Percentiles rank a stretch among this genome's conserved stretches.
Evolutionary conservation across 2,113 vertebrate genomes (phyloP).

Genomic region (Caranx ignobilis): DNA sequence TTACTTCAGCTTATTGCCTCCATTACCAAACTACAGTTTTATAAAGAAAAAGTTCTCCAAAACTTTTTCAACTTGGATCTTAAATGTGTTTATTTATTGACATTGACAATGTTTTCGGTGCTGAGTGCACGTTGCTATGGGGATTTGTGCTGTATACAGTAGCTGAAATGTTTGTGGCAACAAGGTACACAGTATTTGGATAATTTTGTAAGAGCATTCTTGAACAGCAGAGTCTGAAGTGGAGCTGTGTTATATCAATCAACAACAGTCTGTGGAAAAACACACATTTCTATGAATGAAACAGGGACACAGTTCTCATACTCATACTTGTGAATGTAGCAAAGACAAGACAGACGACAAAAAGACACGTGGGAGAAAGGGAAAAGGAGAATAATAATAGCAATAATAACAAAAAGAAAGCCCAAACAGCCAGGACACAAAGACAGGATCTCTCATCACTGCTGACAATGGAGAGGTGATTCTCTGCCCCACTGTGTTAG

Average conservation of each 20-base stretch:
- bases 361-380: conserved; percentile 29
- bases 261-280: conserved; percentile 14
- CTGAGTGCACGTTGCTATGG: not conserved
- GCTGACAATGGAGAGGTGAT: conserved; percentile 33
- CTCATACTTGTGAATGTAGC: not conserved
- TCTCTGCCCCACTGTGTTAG: conserved; percentile 51
- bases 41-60: not conserved
- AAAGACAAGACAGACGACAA: not conserved
- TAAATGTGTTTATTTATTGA: not conserved
- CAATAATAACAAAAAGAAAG: conserved; percentile 12
- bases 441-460: conserved; percentile 49
- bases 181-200: not conserved
- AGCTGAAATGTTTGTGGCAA: not conserved
- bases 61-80: not conserved
- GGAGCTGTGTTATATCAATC: conserved; percentile 38
- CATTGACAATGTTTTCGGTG: not conserved
- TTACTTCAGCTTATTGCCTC: not conserved
- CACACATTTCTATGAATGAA: conserved; percentile 7
- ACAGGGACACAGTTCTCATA: conserved; percentile 5
- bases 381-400: conserved; percentile 26
- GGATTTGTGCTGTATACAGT: not conserved
- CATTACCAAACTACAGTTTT: not conserved
- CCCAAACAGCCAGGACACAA: conserved; percentile 3
- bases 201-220: conserved; percentile 2
- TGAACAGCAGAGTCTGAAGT: not conserved